Conservation (phyloP, 2,797 vertebrate species). For the Microctenopoma stevenorrisi region DNA sequence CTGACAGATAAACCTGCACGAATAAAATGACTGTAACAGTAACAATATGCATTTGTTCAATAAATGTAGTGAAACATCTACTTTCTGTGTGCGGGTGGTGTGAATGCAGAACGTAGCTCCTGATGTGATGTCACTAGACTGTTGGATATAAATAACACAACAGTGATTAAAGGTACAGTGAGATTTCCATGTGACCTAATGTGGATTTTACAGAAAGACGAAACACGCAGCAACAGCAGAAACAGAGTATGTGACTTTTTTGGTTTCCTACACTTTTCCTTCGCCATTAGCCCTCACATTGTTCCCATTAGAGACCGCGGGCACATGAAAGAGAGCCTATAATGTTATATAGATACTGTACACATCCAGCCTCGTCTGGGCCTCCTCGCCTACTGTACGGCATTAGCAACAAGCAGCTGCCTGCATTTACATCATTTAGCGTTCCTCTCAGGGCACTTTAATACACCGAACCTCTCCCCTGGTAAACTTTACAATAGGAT, state of each 20-base stretch:
- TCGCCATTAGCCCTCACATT: constrained; percentile 90
- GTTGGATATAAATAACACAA: background rate
- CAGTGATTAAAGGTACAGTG: background rate
- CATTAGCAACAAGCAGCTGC: constrained; percentile 93
- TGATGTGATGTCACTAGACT: background rate
- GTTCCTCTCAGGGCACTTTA: constrained; percentile 89
- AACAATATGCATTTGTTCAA: background rate
- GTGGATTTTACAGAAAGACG: background rate
- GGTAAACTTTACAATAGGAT: constrained; percentile 88
- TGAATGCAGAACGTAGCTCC: background rate
- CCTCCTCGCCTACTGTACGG: constrained; percentile 76
- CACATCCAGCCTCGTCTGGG: constrained; percentile 70
- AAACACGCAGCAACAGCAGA: constrained; percentile 30
- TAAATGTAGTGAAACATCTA: background rate
- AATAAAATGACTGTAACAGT: background rate
- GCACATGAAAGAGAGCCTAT: constrained; percentile 91
- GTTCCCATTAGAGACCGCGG: constrained; percentile 93
- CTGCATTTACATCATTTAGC: constrained; percentile 88
- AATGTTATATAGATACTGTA: constrained; percentile 87
- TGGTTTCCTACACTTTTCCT: constrained; percentile 86
- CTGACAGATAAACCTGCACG: background rate
- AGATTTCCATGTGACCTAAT: background rate
- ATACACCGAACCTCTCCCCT: constrained; percentile 87
- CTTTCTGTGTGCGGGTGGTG: background rate
- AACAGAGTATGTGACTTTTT: constrained; percentile 27